Conservation (phyloP, 2,888 invertebrate species). For the Tupiocoris notatus region DNA sequence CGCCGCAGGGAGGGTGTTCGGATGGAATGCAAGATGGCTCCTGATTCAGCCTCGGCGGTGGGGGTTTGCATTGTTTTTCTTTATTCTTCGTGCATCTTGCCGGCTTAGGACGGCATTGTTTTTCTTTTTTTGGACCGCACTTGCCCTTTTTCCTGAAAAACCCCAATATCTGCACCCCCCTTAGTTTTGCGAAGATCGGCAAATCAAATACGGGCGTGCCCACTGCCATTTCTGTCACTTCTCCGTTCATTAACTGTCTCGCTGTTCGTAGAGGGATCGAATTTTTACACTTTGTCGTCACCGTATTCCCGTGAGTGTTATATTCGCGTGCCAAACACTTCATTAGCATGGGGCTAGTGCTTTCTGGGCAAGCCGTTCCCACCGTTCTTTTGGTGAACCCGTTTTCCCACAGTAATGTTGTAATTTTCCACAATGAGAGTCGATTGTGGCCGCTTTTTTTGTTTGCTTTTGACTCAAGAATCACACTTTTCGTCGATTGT, state of each 20-base stretch:
- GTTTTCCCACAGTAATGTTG: background rate
- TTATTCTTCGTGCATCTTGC: constrained; percentile 1
- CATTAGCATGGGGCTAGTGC: background rate
- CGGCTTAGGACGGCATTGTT: constrained; percentile 1
- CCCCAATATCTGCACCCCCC: background rate
- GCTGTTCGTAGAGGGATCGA: background rate
- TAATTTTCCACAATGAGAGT: background rate
- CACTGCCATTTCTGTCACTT: background rate
- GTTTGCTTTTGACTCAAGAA: no score
- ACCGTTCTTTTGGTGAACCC: background rate
- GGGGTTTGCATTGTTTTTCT: background rate
- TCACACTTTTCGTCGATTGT: no score
- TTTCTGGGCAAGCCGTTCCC: background rate
- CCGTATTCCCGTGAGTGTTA: background rate
- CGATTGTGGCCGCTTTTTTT: background rate
- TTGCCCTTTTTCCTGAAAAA: constrained; percentile 12
- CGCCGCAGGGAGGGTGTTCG: background rate
- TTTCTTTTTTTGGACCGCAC: background rate
- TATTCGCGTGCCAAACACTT: background rate
- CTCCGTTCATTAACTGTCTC: background rate
- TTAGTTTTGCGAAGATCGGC: background rate
- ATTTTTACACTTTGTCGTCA: background rate
- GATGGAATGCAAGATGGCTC: background rate
- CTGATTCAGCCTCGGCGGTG: background rate
- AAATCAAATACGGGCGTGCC: background rate